Percentiles rank a stretch among this genome's conserved stretches.
These are phyloP conservation scores for Chromoteleia sp. DNA, from an alignment of 2,888 invertebrate genomes.

Conservation along the genomic window DNA sequence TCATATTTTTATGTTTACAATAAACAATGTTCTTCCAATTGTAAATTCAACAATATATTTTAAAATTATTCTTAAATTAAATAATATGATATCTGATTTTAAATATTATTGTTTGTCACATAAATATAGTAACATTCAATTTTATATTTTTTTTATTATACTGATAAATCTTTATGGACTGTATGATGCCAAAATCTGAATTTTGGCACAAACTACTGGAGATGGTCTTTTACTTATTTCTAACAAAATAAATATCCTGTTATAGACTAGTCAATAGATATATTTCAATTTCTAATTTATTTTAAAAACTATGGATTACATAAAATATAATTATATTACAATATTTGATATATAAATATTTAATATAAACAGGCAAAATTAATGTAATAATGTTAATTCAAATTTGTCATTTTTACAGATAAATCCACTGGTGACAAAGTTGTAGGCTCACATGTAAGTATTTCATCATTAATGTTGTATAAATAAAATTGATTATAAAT, in stretches of 20 bases:
- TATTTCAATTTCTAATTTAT: not conserved
- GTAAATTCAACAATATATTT: too few species aligned
- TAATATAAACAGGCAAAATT: too few species aligned
- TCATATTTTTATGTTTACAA: too few species aligned
- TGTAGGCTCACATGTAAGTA: constrained; percentile 88
- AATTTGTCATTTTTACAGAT: constrained; percentile 84
- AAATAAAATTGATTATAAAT: too few species aligned
- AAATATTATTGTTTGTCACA: not conserved
- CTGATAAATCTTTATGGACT: not conserved
- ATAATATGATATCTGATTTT: too few species aligned
- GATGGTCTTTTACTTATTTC: not conserved
- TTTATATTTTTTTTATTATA: not conserved
- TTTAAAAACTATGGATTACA: too few species aligned
- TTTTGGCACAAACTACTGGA: not conserved
- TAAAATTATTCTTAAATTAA: too few species aligned
- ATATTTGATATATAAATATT: too few species aligned
- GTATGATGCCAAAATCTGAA: not conserved
- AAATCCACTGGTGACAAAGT: constrained; percentile 88
- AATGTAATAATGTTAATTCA: not conserved
- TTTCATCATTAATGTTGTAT: not conserved
- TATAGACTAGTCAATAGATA: not conserved
- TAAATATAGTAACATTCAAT: not conserved
- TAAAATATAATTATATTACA: too few species aligned
- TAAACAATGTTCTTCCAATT: too few species aligned
- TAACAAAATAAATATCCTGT: constrained; percentile 2